These are phyloP conservation scores for Guaruba guarouba DNA, from an alignment of 2,113 vertebrate species.

Conservation along the genomic window DNA sequence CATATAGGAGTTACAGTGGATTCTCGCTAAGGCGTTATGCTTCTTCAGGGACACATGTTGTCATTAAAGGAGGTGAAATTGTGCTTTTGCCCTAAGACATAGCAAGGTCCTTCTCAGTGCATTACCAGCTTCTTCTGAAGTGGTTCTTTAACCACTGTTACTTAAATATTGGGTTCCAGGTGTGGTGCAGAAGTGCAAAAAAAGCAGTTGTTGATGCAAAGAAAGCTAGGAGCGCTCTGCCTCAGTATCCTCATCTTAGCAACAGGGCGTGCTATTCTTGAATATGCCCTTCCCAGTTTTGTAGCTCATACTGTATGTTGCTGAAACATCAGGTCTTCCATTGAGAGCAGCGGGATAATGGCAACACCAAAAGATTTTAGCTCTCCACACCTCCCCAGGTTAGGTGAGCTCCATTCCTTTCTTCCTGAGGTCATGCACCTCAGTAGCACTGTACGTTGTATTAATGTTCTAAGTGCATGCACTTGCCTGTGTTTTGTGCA, in stretches of 20 bases:
- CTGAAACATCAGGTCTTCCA: neutral
- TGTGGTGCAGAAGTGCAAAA: neutral
- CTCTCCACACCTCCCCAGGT: neutral
- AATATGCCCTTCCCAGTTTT: neutral
- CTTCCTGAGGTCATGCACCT: neutral
- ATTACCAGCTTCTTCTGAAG: neutral
- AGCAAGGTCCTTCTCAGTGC: neutral
- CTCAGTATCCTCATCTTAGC: neutral
- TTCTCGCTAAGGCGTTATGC: neutral
- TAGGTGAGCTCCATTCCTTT: neutral
- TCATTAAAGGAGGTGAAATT: neutral
- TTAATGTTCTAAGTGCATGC: fast-evolving
- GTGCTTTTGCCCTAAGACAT: neutral
- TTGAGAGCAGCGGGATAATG: neutral
- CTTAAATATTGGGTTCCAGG: neutral
- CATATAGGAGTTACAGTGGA: neutral
- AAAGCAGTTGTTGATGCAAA: neutral
- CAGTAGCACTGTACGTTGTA: fast-evolving
- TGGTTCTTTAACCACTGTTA: neutral
- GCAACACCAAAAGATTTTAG: neutral
- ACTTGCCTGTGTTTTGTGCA: neutral
- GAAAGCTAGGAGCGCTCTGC: neutral
- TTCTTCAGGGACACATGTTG: fast-evolving
- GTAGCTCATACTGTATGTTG: neutral
- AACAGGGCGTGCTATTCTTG: neutral